phyloP scores from a whole-genome alignment of 2,888 invertebrate species.

The Macrosoma leucophasiata region DNA sequence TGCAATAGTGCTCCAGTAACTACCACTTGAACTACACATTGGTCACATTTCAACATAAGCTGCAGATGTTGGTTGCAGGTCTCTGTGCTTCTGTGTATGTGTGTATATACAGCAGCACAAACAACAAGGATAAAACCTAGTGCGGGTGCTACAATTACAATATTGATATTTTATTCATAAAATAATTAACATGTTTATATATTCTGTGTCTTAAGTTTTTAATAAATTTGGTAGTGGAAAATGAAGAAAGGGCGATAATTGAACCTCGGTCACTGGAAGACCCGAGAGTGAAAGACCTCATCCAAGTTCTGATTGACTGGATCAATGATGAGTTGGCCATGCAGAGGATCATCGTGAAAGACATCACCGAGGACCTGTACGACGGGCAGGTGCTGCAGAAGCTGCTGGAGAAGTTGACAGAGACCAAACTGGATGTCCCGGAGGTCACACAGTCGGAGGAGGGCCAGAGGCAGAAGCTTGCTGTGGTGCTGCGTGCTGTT shows the following conservation, averaged over 20 bases:
- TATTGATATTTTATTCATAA: too few relatives aligned
- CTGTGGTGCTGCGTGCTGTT: slow-evolving; percentile 90
- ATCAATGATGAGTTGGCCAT: slow-evolving; percentile 98
- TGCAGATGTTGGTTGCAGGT: too few relatives aligned
- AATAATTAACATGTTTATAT: not conserved
- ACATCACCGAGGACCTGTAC: slow-evolving; percentile 97
- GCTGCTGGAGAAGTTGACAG: slow-evolving; percentile 88
- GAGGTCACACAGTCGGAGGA: slow-evolving; percentile 99
- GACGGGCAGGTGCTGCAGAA: slow-evolving; percentile 92
- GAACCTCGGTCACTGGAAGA: slow-evolving; percentile 92
- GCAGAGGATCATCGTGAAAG: slow-evolving; percentile 97
- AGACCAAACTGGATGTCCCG: slow-evolving; percentile 93
- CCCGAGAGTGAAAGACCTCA: slow-evolving; percentile 88
- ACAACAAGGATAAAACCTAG: too few relatives aligned
- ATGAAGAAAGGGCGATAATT: slow-evolving; percentile 97
- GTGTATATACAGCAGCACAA: too few relatives aligned
- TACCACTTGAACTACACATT: too few relatives aligned
- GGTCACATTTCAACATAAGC: too few relatives aligned
- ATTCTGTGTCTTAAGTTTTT: slow-evolving; percentile 22
- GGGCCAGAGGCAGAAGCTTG: slow-evolving; percentile 95
- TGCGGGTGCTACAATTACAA: too few relatives aligned
- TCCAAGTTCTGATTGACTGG: slow-evolving; percentile 95
- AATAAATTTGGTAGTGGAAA: too few relatives aligned
- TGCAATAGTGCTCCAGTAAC: too few relatives aligned
- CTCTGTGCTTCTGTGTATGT: too few relatives aligned